Conservation (phyloP, 2,113 vertebrate species). For the Perca fluviatilis region DNA sequence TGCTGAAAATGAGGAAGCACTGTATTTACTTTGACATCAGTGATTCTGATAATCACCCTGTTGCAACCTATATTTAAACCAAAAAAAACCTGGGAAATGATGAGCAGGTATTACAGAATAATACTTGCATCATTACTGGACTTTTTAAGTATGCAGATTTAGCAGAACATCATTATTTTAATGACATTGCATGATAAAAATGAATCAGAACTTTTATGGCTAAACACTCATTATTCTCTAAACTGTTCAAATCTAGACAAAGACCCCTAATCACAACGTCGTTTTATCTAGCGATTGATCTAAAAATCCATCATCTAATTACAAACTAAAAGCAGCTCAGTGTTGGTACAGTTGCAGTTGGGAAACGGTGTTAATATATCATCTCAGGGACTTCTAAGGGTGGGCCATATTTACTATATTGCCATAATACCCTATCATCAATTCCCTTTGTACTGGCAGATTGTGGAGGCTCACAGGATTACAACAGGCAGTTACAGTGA, state of each 20-base stretch:
- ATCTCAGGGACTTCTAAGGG: constrained; percentile 72
- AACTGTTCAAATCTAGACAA: constrained; percentile 48
- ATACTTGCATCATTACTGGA: constrained; percentile 31
- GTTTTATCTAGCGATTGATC: constrained; percentile 60
- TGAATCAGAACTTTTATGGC: constrained; percentile 29
- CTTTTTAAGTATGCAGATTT: constrained; percentile 34
- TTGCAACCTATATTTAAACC: constrained; percentile 22
- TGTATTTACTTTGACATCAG: background rate
- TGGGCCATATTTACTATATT: constrained; percentile 73
- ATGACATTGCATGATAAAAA: constrained; percentile 17
- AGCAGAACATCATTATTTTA: constrained; percentile 38
- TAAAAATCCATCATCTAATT: constrained; percentile 74
- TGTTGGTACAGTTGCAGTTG: constrained; percentile 68
- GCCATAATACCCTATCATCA: constrained; percentile 74
- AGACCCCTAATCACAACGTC: constrained; percentile 35
- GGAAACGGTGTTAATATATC: constrained; percentile 62
- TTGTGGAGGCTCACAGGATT: constrained; percentile 71
- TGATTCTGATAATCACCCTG: background rate
- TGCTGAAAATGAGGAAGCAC: background rate
- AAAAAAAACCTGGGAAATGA: constrained; percentile 18
- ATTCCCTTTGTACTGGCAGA: constrained; percentile 69
- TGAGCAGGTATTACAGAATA: constrained; percentile 20
- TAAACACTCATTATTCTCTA: constrained; percentile 64
- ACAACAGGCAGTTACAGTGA: constrained; percentile 54
- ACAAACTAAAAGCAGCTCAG: constrained; percentile 71